Conservation (phyloP, 2,888 invertebrate species). For the Gisinianus flammeolus region DNA sequence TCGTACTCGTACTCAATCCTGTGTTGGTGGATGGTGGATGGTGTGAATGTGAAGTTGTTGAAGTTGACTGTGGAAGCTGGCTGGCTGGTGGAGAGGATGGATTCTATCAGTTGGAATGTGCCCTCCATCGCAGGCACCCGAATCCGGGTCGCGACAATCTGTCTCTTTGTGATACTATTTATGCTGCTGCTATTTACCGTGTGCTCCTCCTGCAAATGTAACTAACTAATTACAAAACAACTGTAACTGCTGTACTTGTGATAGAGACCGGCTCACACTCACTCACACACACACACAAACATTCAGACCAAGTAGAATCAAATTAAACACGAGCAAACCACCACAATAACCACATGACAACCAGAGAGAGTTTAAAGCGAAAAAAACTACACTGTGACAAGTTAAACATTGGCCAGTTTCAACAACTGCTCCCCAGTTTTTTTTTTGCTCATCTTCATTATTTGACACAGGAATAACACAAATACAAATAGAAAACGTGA, state of each 20-base stretch:
- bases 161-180: slow-evolving; percentile 32
- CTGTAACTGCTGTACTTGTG: slow-evolving; percentile 1
- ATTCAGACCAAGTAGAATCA: neutral
- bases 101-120: slow-evolving; percentile 47
- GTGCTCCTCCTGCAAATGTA: neutral
- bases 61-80: slow-evolving; percentile 23
- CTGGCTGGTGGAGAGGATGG: slow-evolving; percentile 24
- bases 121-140: slow-evolving; percentile 55
- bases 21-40: too few species aligned
- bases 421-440: too few species aligned
- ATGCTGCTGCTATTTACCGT: neutral
- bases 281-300: neutral
- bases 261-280: slow-evolving; percentile 1
- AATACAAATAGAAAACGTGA: too few species aligned
- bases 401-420: too few species aligned
- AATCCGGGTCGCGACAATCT: slow-evolving; percentile 47
- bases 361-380: neutral
- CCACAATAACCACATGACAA: too few species aligned
- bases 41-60: slow-evolving; percentile 13
- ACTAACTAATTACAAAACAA: neutral
- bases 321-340: slow-evolving; percentile 5
- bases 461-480: too few species aligned
- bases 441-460: too few species aligned
- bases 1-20: neutral
- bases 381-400: too few species aligned